Percentiles rank a stretch among this genome's conserved stretches.
phyloP scores from a whole-genome alignment of 2,113 vertebrate genomes.

The Tenrec ecaudatus region DNA sequence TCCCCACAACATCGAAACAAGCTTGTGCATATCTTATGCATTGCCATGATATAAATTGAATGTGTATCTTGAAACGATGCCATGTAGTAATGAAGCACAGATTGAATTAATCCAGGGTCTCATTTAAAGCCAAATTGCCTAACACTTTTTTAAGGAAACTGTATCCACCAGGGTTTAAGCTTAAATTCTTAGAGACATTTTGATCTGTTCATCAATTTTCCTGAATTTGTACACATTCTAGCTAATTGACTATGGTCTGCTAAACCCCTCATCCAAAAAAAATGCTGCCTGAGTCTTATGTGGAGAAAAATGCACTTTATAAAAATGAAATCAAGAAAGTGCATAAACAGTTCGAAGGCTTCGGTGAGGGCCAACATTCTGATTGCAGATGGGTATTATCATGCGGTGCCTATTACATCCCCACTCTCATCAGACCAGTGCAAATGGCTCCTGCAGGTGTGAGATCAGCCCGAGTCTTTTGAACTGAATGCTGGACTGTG shows the following conservation, averaged over 20 bases:
- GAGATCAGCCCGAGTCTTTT: not conserved
- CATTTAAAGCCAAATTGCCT: constrained; percentile 50
- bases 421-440: not conserved
- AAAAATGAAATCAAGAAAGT: constrained; percentile 59
- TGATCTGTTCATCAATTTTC: constrained; percentile 49
- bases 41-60: constrained; percentile 48
- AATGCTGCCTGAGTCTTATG: constrained; percentile 41
- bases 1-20: constrained; percentile 41
- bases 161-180: not conserved
- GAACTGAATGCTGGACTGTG: not conserved
- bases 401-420: not conserved
- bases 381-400: not conserved
- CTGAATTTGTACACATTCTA: constrained; percentile 25
- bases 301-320: constrained; percentile 33
- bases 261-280: constrained; percentile 21
- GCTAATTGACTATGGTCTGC: constrained; percentile 21
- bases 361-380: not conserved
- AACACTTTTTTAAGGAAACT: constrained; percentile 22
- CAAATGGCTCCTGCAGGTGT: not conserved
- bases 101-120: constrained; percentile 23
- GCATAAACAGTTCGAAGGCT: not conserved
- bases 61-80: constrained; percentile 48
- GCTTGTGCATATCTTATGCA: constrained; percentile 10
- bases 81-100: not conserved
- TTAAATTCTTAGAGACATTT: constrained; percentile 57